Conservation (phyloP, 2,888 invertebrate species). For the Drosophila trichaetosa region DNA sequence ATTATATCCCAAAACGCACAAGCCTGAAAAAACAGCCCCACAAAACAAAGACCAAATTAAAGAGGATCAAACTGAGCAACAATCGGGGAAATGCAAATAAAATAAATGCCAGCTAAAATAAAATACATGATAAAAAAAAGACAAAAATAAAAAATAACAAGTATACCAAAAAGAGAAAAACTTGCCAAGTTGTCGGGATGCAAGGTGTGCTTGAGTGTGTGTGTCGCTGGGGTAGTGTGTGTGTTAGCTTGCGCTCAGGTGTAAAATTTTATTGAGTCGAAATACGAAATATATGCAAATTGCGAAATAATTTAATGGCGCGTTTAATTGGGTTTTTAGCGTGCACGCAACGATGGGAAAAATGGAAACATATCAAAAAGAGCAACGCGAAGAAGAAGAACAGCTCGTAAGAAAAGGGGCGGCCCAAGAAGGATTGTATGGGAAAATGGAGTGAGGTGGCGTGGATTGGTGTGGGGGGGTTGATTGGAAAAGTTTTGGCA, state of each 20-base stretch:
- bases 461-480: slow-evolving; percentile 44
- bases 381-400: background rate
- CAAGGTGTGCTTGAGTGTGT: slow-evolving; percentile 28
- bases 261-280: slow-evolving; percentile 79
- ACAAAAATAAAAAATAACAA: slow-evolving; percentile 18
- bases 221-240: slow-evolving; percentile 32
- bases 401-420: slow-evolving; percentile 9
- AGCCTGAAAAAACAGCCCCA: background rate
- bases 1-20: background rate
- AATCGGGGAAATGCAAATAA: slow-evolving; percentile 55
- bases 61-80: slow-evolving; percentile 30
- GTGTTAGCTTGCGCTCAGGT: slow-evolving; percentile 63
- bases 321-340: slow-evolving; percentile 80
- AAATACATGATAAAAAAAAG: slow-evolving; percentile 37
- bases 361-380: slow-evolving; percentile 55
- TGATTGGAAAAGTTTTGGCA: slow-evolving; percentile 75
- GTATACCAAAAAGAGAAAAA: slow-evolving; percentile 19
- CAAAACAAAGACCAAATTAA: slow-evolving; percentile 23
- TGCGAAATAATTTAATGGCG: slow-evolving; percentile 79
- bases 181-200: slow-evolving; percentile 18
- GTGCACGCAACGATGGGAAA: slow-evolving; percentile 58
- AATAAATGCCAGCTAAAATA: slow-evolving; percentile 41
- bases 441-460: background rate
- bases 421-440: slow-evolving; percentile 63
- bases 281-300: slow-evolving; percentile 80